Conservation (phyloP, 2,113 vertebrate species). For the Etia nguti region DNA sequence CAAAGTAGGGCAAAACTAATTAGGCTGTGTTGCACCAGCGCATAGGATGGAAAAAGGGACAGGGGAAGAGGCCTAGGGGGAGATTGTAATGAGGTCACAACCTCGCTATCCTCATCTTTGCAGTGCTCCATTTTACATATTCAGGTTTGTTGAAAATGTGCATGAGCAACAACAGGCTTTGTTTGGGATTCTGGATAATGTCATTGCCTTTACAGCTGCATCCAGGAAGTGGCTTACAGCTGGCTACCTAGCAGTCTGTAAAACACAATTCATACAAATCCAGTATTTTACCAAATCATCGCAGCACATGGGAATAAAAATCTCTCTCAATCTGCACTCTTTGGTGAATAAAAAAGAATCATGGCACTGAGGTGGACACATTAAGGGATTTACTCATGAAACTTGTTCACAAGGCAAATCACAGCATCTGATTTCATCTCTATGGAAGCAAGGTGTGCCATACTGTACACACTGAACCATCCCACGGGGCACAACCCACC, state of each 20-base stretch:
- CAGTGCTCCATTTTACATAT: conserved; percentile 60
- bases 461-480: conserved; percentile 37
- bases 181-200: not conserved
- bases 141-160: not conserved
- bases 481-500: not conserved
- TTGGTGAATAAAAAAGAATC: not conserved
- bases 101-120: conserved; percentile 44
- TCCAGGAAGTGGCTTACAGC: not conserved
- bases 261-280: not conserved
- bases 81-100: conserved; percentile 68
- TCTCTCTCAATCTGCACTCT: not conserved
- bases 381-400: not conserved
- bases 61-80: conserved; percentile 62
- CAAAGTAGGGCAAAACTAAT: conserved; percentile 78
- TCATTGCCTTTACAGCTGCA: not conserved
- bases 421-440: conserved; percentile 36
- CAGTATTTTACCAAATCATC: not conserved
- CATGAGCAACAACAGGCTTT: not conserved
- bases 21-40: conserved; percentile 62
- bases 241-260: not conserved
- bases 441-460: conserved; percentile 44
- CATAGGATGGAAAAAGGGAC: conserved; percentile 63
- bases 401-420: conserved; percentile 12
- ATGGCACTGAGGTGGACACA: not conserved
- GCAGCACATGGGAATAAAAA: not conserved